Conservation (phyloP, 2,797 vertebrate genomes). For the Garrulus glandarius region DNA sequence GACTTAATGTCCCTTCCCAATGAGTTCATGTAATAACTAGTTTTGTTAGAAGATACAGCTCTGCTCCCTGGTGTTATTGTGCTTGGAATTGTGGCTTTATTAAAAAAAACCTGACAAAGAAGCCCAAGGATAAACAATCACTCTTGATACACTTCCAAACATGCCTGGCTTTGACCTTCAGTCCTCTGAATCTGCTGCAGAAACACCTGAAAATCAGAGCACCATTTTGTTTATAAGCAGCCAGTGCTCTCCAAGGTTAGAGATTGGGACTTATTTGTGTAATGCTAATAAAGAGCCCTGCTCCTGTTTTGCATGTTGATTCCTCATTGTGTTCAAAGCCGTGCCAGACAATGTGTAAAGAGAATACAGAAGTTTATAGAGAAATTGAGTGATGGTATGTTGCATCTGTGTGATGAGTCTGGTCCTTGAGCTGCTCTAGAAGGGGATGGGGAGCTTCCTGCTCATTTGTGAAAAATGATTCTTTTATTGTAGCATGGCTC, state of each 20-base stretch:
- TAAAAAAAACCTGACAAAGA: background rate
- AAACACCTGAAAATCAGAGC: background rate
- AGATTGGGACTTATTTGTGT: background rate
- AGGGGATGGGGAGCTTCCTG: background rate
- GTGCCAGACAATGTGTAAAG: background rate
- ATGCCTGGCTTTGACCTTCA: background rate
- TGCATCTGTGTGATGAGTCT: background rate
- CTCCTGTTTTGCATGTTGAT: background rate
- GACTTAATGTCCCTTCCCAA: background rate
- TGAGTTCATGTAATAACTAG: background rate
- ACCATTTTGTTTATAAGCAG: fast-evolving
- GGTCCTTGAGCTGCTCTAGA: background rate
- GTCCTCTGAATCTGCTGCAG: background rate
- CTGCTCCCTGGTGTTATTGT: background rate
- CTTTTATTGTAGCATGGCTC: background rate
- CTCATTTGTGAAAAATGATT: background rate
- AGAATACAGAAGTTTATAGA: background rate
- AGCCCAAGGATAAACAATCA: background rate
- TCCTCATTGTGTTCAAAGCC: background rate
- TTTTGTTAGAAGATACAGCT: background rate
- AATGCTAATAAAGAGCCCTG: background rate
- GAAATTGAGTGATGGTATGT: background rate
- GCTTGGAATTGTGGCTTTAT: background rate
- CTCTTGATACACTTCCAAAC: background rate
- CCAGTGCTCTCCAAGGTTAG: background rate